Evolutionary conservation across 2,888 invertebrate genomes (phyloP).

Genomic region (Caenorhabditis sp.): DNA sequence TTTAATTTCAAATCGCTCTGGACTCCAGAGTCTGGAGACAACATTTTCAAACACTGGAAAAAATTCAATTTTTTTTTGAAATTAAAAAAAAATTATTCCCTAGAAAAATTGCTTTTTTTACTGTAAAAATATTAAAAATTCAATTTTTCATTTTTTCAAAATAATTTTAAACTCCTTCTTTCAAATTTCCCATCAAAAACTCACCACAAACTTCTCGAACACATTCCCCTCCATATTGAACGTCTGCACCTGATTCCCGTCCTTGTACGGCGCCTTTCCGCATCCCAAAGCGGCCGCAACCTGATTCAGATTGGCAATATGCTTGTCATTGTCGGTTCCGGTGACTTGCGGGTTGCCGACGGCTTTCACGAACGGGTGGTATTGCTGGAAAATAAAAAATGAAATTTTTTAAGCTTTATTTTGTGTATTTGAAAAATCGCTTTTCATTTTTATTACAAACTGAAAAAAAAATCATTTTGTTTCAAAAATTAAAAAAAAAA

Average conservation of each 20-base stretch:
- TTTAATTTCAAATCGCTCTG: no score
- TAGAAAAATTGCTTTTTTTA: background rate
- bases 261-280: constrained; percentile 76
- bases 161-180: background rate
- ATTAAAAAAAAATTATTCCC: no score
- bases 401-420: no score
- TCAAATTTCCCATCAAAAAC: constrained; percentile 10
- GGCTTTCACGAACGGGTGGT: constrained; percentile 55
- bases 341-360: constrained; percentile 52
- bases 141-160: background rate
- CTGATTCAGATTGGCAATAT: constrained; percentile 54
- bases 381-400: constrained; percentile 49
- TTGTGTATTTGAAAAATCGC: no score
- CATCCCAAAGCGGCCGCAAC: constrained; percentile 83
- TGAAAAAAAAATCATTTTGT: no score
- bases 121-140: background rate
- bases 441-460: no score
- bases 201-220: constrained; percentile 49
- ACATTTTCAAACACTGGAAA: no score
- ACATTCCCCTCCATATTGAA: constrained; percentile 85
- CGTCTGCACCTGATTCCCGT: constrained; percentile 65
- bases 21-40: no score
- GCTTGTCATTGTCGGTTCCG: constrained; percentile 55
- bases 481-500: no score
- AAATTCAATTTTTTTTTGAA: no score